These are phyloP conservation scores for Paradisaea rubra DNA, from an alignment of 2,113 vertebrate genomes.

Conservation along the genomic window DNA sequence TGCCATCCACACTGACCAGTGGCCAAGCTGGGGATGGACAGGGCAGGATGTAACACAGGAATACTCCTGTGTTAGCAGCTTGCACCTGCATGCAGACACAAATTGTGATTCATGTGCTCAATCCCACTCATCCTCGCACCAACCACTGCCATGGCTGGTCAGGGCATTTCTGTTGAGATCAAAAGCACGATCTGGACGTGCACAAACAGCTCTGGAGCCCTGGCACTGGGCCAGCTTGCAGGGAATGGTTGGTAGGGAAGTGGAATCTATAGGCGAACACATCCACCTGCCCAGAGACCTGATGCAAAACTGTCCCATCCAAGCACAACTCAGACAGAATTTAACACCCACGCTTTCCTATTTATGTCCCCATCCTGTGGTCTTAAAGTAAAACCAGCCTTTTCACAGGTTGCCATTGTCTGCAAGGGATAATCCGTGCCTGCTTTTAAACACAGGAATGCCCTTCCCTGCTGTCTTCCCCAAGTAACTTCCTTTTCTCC, in stretches of 20 bases:
- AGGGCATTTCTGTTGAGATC: neutral
- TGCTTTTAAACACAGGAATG: neutral
- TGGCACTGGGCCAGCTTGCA: neutral
- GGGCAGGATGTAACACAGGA: neutral
- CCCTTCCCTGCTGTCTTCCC: neutral
- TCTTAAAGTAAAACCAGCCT: neutral
- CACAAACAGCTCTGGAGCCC: neutral
- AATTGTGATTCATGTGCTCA: neutral
- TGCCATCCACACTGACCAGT: neutral
- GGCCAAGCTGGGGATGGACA: neutral
- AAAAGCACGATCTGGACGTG: neutral
- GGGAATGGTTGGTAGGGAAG: neutral
- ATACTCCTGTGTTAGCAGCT: rapidly evolving
- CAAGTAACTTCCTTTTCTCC: neutral
- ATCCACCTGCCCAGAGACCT: neutral
- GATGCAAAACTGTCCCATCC: neutral
- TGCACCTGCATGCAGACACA: neutral
- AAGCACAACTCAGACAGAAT: neutral
- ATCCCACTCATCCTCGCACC: neutral
- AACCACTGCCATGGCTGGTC: neutral
- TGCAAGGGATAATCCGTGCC: neutral
- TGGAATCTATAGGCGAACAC: neutral
- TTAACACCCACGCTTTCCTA: neutral
- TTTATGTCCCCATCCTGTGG: neutral
- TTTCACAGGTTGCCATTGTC: neutral